Evolutionary conservation across 2,113 vertebrate species (phyloP).

Genomic region (Channa argus): DNA sequence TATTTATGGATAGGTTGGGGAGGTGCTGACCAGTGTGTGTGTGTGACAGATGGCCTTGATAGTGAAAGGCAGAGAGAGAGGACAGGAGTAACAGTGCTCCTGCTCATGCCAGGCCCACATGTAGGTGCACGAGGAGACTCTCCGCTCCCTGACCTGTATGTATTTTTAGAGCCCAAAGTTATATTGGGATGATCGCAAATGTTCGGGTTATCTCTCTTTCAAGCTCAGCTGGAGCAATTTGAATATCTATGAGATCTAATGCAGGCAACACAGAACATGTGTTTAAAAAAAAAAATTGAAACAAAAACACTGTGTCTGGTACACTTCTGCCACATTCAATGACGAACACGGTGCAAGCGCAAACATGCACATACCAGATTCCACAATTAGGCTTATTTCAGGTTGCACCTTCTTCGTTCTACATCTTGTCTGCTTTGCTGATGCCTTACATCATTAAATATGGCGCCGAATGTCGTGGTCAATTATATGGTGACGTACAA

Average conservation of each 20-base stretch:
- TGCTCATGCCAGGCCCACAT: conserved; percentile 66
- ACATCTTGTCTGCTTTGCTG: conserved; percentile 12
- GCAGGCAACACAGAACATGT: neutral
- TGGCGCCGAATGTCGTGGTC: conserved; percentile 9
- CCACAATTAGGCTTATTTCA: neutral
- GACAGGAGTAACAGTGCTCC: conserved; percentile 55
- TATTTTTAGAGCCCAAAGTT: conserved; percentile 79
- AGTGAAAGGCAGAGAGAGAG: conserved; percentile 54
- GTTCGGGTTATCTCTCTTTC: conserved; percentile 64
- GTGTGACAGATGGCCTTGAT: conserved; percentile 73
- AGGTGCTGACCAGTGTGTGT: conserved; percentile 17
- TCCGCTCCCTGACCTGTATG: conserved; percentile 68
- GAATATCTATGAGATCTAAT: conserved; percentile 37
- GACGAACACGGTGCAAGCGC: neutral
- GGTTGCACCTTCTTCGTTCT: neutral
- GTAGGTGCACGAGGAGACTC: conserved; percentile 63
- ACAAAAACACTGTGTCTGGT: neutral
- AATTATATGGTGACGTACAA: conserved; percentile 52
- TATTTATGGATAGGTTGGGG: conserved; percentile 34
- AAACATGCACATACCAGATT: conserved; percentile 6
- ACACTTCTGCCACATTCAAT: neutral
- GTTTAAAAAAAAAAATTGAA: neutral
- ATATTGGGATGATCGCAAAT: conserved; percentile 75
- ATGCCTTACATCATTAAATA: neutral
- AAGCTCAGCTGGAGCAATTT: conserved; percentile 35